phyloP scores from a whole-genome alignment of 2,113 vertebrate genomes.

The Ranitomeya variabilis region DNA sequence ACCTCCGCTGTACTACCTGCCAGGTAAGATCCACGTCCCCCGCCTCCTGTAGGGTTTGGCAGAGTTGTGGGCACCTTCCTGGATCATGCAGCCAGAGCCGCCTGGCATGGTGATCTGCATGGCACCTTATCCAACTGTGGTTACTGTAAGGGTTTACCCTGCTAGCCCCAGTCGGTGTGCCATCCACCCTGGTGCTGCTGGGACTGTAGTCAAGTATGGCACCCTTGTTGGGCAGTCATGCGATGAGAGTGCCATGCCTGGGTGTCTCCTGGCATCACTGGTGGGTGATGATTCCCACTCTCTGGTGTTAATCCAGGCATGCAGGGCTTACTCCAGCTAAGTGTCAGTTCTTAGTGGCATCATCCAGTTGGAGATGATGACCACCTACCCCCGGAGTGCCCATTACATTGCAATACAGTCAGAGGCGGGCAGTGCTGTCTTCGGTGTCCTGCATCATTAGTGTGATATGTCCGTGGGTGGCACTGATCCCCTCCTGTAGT shows the following conservation, averaged over 20 bases:
- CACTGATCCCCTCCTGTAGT: no score
- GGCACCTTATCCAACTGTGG: no score
- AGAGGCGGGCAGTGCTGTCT: no score
- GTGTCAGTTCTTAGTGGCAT: neutral
- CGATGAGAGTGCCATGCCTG: neutral
- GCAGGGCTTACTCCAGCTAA: neutral
- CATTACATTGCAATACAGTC: no score
- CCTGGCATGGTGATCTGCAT: no score
- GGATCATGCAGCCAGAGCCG: no score
- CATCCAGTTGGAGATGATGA: neutral
- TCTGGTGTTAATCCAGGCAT: neutral
- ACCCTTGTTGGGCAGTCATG: neutral
- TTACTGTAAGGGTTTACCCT: no score
- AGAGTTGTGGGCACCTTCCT: neutral
- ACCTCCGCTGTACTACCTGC: slow-evolving; percentile 96
- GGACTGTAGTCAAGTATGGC: neutral
- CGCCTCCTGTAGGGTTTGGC: neutral
- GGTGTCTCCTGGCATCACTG: neutral
- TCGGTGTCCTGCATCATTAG: no score
- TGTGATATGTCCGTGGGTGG: no score
- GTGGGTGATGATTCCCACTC: neutral
- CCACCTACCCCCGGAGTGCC: no score
- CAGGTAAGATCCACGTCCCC: slow-evolving; percentile 81
- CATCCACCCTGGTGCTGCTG: neutral
- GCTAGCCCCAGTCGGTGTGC: no score